These are phyloP conservation scores for Sinohyriopsis cumingii DNA, from an alignment of 2,888 invertebrate species.

Conservation along the genomic window DNA sequence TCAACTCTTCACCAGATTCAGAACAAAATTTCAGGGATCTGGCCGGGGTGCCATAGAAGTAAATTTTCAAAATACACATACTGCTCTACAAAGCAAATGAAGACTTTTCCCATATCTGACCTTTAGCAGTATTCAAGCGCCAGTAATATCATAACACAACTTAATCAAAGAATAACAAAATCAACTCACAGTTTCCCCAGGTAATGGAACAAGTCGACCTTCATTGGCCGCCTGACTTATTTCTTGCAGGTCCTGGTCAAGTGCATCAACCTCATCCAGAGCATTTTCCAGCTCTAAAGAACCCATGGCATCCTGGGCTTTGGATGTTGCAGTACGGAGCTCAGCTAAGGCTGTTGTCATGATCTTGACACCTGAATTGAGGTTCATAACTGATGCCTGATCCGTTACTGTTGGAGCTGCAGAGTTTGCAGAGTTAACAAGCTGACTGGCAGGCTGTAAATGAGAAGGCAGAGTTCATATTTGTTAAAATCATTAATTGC, in stretches of 20 bases:
- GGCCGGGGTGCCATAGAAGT: too few species aligned
- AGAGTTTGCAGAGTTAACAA: slow-evolving; percentile 84
- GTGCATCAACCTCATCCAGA: slow-evolving; percentile 83
- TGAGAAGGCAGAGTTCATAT: slow-evolving; percentile 8
- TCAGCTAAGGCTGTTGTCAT: slow-evolving; percentile 77
- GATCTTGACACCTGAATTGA: slow-evolving; percentile 82
- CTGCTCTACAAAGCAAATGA: too few species aligned
- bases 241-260: slow-evolving; percentile 88
- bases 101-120: too few species aligned
- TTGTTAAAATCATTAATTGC: background rate
- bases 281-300: slow-evolving; percentile 86
- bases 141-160: too few species aligned
- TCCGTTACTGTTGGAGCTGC: slow-evolving; percentile 88
- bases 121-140: too few species aligned
- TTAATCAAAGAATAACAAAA: too few species aligned
- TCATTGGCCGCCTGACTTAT: slow-evolving; percentile 84
- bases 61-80: too few species aligned
- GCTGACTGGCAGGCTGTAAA: slow-evolving; percentile 75
- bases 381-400: slow-evolving; percentile 83
- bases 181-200: slow-evolving; percentile 83
- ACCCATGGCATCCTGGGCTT: slow-evolving; percentile 73
- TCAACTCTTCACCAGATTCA: too few species aligned
- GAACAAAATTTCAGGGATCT: too few species aligned
- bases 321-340: slow-evolving; percentile 76
- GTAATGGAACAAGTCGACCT: slow-evolving; percentile 84